Evolutionary conservation across 2,113 vertebrate genomes (phyloP).

Genomic region (Strix aluco): DNA sequence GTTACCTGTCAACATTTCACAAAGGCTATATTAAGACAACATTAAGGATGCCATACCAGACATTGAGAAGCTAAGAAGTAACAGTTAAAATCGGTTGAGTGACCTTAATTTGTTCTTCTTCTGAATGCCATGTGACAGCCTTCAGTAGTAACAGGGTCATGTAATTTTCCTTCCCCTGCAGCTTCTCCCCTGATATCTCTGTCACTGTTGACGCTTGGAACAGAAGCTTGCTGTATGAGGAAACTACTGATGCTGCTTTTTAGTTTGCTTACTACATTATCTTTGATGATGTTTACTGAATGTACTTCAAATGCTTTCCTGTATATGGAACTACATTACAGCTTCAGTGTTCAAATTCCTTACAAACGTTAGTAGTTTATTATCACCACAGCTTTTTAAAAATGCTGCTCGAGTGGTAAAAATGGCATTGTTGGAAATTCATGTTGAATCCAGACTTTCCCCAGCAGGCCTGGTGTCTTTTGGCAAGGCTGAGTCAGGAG

Average conservation of each 20-base stretch:
- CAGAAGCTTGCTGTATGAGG: neutral
- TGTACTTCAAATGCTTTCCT: neutral
- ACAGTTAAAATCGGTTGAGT: neutral
- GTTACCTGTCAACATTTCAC: neutral
- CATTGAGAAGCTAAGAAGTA: neutral
- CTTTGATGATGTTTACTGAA: neutral
- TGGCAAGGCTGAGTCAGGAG: neutral
- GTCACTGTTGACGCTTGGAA: neutral
- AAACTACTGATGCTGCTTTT: neutral
- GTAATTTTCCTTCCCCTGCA: neutral
- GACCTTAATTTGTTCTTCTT: neutral
- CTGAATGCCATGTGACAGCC: neutral
- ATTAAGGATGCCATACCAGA: neutral
- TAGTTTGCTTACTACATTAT: neutral
- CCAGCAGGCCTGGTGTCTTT: neutral
- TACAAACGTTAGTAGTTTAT: neutral
- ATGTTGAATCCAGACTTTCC: neutral
- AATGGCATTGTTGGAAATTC: neutral
- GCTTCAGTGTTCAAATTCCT: neutral
- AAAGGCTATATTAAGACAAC: neutral
- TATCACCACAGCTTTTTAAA: neutral
- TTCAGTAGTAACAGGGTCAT: neutral
- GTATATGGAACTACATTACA: neutral
- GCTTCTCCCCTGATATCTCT: neutral
- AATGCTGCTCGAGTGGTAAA: neutral